Evolutionary conservation across 2,113 vertebrate genomes (phyloP), one percentile per base, ranked within the genome.

Genomic region (Turdus rufiventris): DNA sequence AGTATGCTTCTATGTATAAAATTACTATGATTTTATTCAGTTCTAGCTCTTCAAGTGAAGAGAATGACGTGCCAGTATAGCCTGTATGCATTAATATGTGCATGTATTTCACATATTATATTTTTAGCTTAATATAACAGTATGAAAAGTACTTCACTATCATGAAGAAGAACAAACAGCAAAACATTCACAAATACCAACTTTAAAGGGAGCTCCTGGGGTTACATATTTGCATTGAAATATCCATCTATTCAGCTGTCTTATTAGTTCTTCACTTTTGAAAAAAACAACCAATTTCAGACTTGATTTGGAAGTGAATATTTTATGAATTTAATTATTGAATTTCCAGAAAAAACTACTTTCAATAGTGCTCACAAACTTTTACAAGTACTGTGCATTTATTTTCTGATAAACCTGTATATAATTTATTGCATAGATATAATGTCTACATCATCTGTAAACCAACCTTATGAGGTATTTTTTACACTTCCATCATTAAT

Each of bases 301-400:
- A 68, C 23, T 93, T 70, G 36, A 77, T 93, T 92, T 94, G 78
- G 31, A 96, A 88, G 38, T n/a, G 47, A 43, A 76, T 15, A 67
- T 91, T 92, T 72, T 93, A 83, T 83, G 70, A 89, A 42, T n/a
- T n/a, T n/a, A n/a, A n/a, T n/a, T n/a, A n/a, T n/a, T 83, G 70
- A 89, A 42, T 91, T 96, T 94, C 60, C 34, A 67, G 45, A 80
- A 79, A 76, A 53, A 18, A 54, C 34, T 89, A 15, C 38, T 65
- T 94, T 94, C 68, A 58, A 13, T 71, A 85, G 47, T 65, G 33
- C 8, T 70, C 51, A 70, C 9, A 29, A 72, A 78, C 23, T 72
- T 53, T 43, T 68, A 7, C 3, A 84, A 43, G 21, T 31, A 36
- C 4, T 4, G 0, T 33, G 4, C n/a, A 13, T 63, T 66, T 78